These are phyloP conservation scores for Drosophila funebris DNA, from an alignment of 1,140 invertebrate species.

Conservation along the genomic window DNA sequence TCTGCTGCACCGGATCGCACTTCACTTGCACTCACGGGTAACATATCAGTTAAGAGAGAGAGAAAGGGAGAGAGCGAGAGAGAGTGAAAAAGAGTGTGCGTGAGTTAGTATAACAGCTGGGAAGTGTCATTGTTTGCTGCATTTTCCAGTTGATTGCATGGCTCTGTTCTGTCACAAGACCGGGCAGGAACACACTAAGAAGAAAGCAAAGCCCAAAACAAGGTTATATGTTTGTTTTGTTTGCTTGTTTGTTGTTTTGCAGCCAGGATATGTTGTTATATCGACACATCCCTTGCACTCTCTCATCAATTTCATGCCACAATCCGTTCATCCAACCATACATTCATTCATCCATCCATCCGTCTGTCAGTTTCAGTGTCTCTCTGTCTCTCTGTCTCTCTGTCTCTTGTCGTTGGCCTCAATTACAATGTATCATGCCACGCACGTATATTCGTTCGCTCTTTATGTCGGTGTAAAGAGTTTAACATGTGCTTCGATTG, in stretches of 20 bases:
- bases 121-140: conserved; percentile 55
- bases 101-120: conserved; percentile 4
- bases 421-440: conserved; percentile 73
- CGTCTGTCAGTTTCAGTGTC: background rate
- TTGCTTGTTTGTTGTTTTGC: too few relatives aligned
- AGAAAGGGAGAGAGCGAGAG: background rate
- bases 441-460: conserved; percentile 71
- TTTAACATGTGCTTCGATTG: conserved; percentile 73
- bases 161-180: conserved; percentile 25
- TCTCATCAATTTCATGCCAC: conserved; percentile 64
- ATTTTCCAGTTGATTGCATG: conserved; percentile 76
- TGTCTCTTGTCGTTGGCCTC: conserved; percentile 53
- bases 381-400: background rate
- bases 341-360: conserved; percentile 4
- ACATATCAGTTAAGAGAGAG: conserved; percentile 10
- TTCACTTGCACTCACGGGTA: conserved; percentile 64
- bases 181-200: conserved; percentile 25
- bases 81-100: background rate
- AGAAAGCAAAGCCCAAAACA: conserved; percentile 29
- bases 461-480: conserved; percentile 80
- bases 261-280: conserved; percentile 34
- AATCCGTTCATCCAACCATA: conserved; percentile 22
- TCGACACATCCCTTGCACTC: conserved; percentile 34
- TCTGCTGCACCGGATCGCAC: conserved; percentile 41
- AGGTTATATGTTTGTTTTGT: conserved; percentile 46